Conservation (phyloP, 2,888 invertebrate species). For the Ophion ventricosus region DNA sequence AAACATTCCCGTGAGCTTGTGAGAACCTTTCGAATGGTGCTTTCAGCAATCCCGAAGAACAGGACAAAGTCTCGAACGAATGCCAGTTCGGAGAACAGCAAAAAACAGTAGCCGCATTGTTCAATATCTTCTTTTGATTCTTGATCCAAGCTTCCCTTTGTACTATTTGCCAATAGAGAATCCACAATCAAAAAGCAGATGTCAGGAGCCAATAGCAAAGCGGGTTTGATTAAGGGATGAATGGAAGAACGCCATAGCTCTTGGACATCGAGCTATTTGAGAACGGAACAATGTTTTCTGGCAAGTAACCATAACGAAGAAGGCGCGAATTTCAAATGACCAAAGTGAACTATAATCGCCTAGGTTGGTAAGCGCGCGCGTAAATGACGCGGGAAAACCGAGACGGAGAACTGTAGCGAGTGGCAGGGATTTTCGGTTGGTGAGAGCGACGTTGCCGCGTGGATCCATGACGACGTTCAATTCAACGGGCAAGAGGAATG, state of each 20-base stretch:
- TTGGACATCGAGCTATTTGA: constrained; percentile 18
- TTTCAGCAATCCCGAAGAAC: not conserved
- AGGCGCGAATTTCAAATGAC: constrained; percentile 68
- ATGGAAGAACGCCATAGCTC: constrained; percentile 19
- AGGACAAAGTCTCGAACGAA: not conserved
- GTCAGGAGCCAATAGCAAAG: not conserved
- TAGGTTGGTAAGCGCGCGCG: constrained; percentile 5
- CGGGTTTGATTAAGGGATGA: not conserved
- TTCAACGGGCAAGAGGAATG: not conserved
- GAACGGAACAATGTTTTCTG: constrained; percentile 10
- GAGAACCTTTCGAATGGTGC: not conserved
- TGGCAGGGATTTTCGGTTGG: constrained; percentile 33
- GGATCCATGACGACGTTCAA: constrained; percentile 22
- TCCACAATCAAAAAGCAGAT: not conserved
- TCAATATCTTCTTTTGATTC: not conserved
- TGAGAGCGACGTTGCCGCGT: constrained; percentile 65
- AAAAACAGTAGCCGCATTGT: constrained; percentile 1
- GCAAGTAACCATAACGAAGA: constrained; percentile 35
- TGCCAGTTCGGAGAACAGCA: constrained; percentile 8
- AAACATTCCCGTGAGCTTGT: not conserved
- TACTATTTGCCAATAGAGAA: not conserved
- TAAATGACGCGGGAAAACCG: constrained; percentile 8
- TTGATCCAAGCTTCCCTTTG: constrained; percentile 5
- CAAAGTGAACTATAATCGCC: constrained; percentile 44
- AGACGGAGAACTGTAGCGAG: constrained; percentile 31